These are phyloP conservation scores for Saturnia pavonia DNA, from an alignment of 2,888 invertebrate species.

Conservation along the genomic window DNA sequence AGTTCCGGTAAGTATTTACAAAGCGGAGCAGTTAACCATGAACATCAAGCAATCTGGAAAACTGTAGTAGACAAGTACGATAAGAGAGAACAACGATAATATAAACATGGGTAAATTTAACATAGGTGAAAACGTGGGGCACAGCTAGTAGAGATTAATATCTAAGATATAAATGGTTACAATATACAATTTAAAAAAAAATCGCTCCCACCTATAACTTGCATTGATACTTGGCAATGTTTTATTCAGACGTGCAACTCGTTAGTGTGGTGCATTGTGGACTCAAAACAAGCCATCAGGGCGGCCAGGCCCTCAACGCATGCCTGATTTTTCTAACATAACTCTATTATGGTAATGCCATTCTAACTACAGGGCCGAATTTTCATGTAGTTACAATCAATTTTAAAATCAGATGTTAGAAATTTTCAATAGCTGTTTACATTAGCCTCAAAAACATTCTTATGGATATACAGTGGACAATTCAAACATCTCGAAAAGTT, in stretches of 20 bases:
- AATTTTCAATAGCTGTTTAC: background rate
- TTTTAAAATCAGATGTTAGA: background rate
- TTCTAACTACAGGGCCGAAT: slow-evolving; percentile 8
- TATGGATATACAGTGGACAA: background rate
- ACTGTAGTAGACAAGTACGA: too few species aligned
- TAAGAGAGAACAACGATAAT: too few species aligned
- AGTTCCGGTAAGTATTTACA: too few species aligned
- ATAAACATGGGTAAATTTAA: too few species aligned
- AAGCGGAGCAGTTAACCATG: too few species aligned
- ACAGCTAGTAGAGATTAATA: background rate
- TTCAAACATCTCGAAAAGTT: background rate
- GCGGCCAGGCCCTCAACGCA: slow-evolving; percentile 59
- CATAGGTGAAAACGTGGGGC: too few species aligned
- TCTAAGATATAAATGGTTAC: background rate
- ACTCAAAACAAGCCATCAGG: slow-evolving; percentile 71
- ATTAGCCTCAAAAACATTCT: background rate
- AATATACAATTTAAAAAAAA: background rate
- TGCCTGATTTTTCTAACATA: slow-evolving; percentile 56
- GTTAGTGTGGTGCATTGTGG: slow-evolving; percentile 77
- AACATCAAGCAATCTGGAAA: too few species aligned
- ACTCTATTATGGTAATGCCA: slow-evolving; percentile 30
- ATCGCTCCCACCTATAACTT: slow-evolving; percentile 1
- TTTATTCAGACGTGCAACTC: slow-evolving; percentile 78
- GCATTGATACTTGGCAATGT: slow-evolving; percentile 51
- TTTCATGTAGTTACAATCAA: background rate